A percentile compares a stretch with the other conserved stretches of the same genome.
Conservation (phyloP, 2,113 vertebrate genomes). For the Callopanchax toddi region DNA sequence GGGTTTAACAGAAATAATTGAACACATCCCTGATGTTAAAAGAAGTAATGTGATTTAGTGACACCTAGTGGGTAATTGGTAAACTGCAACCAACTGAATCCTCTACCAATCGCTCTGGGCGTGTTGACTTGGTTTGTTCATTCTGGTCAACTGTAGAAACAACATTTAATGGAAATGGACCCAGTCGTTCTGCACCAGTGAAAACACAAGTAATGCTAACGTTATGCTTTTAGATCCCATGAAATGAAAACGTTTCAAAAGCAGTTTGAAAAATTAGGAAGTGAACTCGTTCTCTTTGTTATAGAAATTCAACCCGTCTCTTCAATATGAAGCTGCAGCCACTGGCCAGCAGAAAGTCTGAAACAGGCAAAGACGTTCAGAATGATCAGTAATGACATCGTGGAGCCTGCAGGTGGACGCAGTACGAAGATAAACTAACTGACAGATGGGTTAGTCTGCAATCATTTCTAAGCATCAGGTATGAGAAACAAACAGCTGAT, state of each 20-base stretch:
- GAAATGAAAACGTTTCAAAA: not conserved
- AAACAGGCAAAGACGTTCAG: not conserved
- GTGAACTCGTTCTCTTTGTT: not conserved
- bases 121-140: not conserved
- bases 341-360: constrained; percentile 4
- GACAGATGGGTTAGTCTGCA: too few relatives aligned
- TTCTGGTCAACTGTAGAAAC: not conserved
- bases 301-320: not conserved
- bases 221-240: not conserved
- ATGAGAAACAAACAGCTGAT: too few relatives aligned
- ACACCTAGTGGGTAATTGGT: not conserved
- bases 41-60: not conserved
- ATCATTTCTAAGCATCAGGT: too few relatives aligned
- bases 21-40: too few relatives aligned
- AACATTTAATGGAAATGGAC: not conserved
- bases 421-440: too few relatives aligned
- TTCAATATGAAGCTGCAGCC: not conserved
- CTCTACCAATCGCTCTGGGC: too few relatives aligned
- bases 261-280: not conserved
- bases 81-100: not conserved
- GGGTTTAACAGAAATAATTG: too few relatives aligned
- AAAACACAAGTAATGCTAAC: not conserved
- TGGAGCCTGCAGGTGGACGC: too few relatives aligned
- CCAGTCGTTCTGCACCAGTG: too few relatives aligned
- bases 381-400: not conserved